A percentile compares a stretch with the other conserved stretches of the same genome.
These are phyloP conservation scores for Ylistrum balloti DNA, from an alignment of 1,140 invertebrate species.

Conservation along the genomic window DNA sequence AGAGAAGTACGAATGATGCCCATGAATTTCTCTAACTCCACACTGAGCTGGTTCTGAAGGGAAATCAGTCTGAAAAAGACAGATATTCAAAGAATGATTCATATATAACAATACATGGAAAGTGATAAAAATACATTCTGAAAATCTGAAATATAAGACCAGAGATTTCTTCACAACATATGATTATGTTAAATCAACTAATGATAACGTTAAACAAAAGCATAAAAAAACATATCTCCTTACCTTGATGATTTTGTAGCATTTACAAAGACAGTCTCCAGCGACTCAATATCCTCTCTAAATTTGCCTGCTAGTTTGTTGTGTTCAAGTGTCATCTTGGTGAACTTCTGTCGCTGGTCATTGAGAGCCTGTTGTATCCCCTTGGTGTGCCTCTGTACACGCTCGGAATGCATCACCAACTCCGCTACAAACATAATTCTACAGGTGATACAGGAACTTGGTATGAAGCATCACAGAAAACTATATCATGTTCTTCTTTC, in stretches of 20 bases:
- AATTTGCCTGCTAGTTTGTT: constrained; percentile 79
- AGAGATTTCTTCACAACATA: too few species aligned
- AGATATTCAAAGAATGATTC: not conserved
- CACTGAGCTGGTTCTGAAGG: constrained; percentile 76
- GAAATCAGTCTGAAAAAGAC: constrained; percentile 75
- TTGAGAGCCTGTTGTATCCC: constrained; percentile 79
- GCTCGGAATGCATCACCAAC: constrained; percentile 81
- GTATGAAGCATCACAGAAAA: too few species aligned
- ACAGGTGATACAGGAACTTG: not conserved
- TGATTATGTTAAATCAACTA: too few species aligned
- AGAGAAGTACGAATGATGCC: constrained; percentile 79
- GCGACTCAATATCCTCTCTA: constrained; percentile 76
- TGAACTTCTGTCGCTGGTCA: constrained; percentile 75
- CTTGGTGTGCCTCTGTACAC: constrained; percentile 80
- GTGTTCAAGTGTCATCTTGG: constrained; percentile 77
- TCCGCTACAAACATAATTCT: constrained; percentile 75
- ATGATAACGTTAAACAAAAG: too few species aligned
- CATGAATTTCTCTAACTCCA: constrained; percentile 80
- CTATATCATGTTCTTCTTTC: too few species aligned
- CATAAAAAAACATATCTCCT: constrained; percentile 8
- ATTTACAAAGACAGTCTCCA: constrained; percentile 81
- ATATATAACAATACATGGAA: too few species aligned
- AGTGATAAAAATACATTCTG: too few species aligned
- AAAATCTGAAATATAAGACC: too few species aligned
- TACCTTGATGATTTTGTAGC: constrained; percentile 82